Base-by-base conservation (phyloP, 2,888 invertebrate genomes). In the Aethes cnicana region DNA sequence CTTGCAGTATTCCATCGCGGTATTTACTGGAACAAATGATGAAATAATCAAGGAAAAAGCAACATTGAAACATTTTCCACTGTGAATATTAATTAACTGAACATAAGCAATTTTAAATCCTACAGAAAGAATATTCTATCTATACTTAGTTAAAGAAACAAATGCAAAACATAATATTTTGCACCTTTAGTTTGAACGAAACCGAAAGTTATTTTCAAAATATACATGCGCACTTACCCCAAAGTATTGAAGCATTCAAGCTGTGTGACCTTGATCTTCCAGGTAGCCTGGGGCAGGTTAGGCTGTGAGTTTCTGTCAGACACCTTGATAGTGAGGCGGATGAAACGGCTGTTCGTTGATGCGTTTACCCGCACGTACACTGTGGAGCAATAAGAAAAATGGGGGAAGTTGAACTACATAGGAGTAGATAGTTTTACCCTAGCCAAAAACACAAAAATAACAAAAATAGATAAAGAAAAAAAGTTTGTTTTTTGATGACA, bases 241-340 rank as follows among this genome's bases (percentile, higher is more conserved):
- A 88, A 59, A 1, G 90, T 86, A 42, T 90, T 90, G 72, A 85
- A 89, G 70, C 92, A 93, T 69, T 93, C 92, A 16, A 93, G 62
- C 65, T 93, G 93, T 0, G 92, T 92, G 28, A 93, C 90, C 58
- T 92, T 90, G 57, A 93, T 84, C 64, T 91, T 90, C 94, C 92
- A 92, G 0, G 89, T 87, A 8, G 90, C 87, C 49, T 81, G 83
- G 0, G 86, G 86, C 33, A 90, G 68, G 64, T 81, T 83, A 0
- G 90, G 82, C 66, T 85, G 85, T 0, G 87, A 72, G 64, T 62
- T 81, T 3, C 90, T 71, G 55, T 90, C 87, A 0, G 85, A 83
- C 1, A 84, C 83, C 72, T 89, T 87, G 71, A 91, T 85, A 69
- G 84, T 86, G 43, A 91, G 72, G n/a, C 84, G 74, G 50, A 90